A percentile compares a stretch with the other conserved stretches of the same genome.
These are phyloP conservation scores for Pedionomus torquatus DNA, from an alignment of 2,113 vertebrate species.

Conservation along the genomic window DNA sequence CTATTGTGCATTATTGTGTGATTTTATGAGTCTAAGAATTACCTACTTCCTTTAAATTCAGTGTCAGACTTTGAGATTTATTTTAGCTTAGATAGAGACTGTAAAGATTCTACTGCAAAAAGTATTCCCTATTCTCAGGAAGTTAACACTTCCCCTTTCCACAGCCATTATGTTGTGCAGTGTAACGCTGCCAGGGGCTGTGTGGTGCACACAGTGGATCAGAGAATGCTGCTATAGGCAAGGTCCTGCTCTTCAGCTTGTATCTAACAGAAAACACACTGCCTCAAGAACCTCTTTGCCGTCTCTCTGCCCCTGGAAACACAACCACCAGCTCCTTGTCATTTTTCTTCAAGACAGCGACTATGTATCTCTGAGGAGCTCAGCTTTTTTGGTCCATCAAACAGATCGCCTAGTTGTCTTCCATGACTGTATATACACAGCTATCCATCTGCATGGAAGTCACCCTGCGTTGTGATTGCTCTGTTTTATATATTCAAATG, in stretches of 20 bases:
- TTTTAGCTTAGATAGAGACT: background rate
- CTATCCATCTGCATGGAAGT: background rate
- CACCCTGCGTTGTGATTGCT: background rate
- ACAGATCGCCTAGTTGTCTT: background rate
- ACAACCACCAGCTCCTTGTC: background rate
- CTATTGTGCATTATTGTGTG: background rate
- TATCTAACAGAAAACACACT: background rate
- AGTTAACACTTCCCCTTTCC: background rate
- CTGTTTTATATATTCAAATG: background rate
- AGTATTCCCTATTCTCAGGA: background rate
- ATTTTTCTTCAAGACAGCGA: background rate
- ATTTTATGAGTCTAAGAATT: background rate
- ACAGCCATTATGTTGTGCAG: rapidly evolving
- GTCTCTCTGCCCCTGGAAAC: background rate
- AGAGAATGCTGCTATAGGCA: background rate
- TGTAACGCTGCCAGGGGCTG: background rate
- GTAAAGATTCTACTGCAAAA: background rate
- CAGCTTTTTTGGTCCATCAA: background rate
- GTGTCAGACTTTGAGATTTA: background rate
- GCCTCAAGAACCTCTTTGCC: background rate
- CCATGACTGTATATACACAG: background rate
- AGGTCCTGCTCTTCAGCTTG: background rate
- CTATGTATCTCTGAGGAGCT: background rate
- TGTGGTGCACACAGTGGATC: background rate
- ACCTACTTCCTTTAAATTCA: background rate